Percentiles rank a stretch among this genome's conserved stretches.
Evolutionary conservation across 37 sponge, comb jelly and placozoan species (phyloP).

Genomic region (Chondrosia reniformis): DNA sequence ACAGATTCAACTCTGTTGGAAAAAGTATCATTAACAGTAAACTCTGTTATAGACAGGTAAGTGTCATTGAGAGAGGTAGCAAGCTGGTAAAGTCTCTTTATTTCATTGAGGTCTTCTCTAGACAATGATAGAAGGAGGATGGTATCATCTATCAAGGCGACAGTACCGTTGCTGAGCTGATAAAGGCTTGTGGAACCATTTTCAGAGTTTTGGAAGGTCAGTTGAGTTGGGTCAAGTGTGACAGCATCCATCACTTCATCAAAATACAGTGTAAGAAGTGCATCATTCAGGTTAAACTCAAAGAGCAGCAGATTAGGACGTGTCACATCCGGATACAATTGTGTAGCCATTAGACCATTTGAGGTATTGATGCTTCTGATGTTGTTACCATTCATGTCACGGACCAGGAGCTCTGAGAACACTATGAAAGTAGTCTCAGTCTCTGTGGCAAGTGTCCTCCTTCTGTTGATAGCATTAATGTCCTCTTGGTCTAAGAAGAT

Average conservation of each 20-base stretch:
- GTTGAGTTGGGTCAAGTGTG: conserved; percentile 43
- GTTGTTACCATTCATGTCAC: conserved; percentile 73
- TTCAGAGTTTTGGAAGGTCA: conserved; percentile 43
- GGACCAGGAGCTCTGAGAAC: conserved; percentile 34
- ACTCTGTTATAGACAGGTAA: conserved; percentile 45
- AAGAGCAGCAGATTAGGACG: conserved; percentile 48
- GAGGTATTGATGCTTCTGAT: conserved; percentile 26
- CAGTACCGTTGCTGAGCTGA: conserved; percentile 38
- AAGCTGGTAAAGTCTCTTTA: conserved; percentile 58
- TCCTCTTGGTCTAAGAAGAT: conserved; percentile 58
- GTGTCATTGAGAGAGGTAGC: conserved; percentile 52
- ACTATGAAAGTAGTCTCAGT: conserved; percentile 45
- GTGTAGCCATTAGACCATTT: conserved; percentile 35
- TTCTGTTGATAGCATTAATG: conserved; percentile 68
- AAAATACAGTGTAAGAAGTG: conserved; percentile 54
- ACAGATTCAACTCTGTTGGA: conserved; percentile 42
- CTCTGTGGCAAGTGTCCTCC: conserved; percentile 44
- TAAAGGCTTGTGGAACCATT: conserved; percentile 18
- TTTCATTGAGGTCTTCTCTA: conserved; percentile 62
- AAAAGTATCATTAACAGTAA: conserved; percentile 58
- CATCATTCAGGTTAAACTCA: conserved; percentile 59
- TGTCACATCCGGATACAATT: conserved; percentile 65
- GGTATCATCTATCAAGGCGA: conserved; percentile 49
- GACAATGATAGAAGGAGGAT: conserved; percentile 37
- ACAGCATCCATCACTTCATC: conserved; percentile 64